Evolutionary conservation across 1,140 invertebrate species (phyloP), one percentile per base, ranked within the genome.

Genomic region (Aphelenchoides besseyi): DNA sequence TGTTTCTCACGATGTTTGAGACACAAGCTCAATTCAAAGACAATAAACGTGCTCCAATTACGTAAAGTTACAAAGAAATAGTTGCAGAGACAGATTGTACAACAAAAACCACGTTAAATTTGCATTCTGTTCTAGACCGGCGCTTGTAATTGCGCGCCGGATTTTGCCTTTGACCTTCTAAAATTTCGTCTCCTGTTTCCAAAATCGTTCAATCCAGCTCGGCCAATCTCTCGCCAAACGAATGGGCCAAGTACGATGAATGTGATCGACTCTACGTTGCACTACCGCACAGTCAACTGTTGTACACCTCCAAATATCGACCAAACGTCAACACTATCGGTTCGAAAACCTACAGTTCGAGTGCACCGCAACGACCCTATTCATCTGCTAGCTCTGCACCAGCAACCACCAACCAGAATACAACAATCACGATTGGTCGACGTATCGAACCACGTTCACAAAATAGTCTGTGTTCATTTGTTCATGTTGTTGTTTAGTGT

Each of bases 371-470:
- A 5, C 5, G 18, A 5, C 32, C 18, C 55, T 8, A 23, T 67
- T 36, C 3, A 67, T 8, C 5, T 5, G 5, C 61, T 16, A 16
- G 62, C 16, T 29, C 33, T 29, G 23, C 62, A 5, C 16, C 33
- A 26, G 5, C 16, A 48, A 67, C 62, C 16, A 18, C 57, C 28
- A 18, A 18, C 16, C 16, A 26, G 55, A n/a, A 30, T n/a, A 69
- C n/a, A 36, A 9, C 3, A 26, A 29, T 16, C 2, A 69, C 62
- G 62, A 18, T 71, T 30, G 30, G 16, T 37, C 16, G 64, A 32
- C 68, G 63, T n/a, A 63, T 37, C n/a, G 16, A 23, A 57, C n/a
- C n/a, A n/a, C n/a, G 30, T 68, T 30, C 37, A 5, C n/a, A 41
- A n/a, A 8, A 8, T 41, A n/a, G 5, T 41, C n/a, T 41, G 37